Evolutionary conservation across 35 echinoderm and acorn worm species (phyloP).

Genomic region (Patiria miniata): DNA sequence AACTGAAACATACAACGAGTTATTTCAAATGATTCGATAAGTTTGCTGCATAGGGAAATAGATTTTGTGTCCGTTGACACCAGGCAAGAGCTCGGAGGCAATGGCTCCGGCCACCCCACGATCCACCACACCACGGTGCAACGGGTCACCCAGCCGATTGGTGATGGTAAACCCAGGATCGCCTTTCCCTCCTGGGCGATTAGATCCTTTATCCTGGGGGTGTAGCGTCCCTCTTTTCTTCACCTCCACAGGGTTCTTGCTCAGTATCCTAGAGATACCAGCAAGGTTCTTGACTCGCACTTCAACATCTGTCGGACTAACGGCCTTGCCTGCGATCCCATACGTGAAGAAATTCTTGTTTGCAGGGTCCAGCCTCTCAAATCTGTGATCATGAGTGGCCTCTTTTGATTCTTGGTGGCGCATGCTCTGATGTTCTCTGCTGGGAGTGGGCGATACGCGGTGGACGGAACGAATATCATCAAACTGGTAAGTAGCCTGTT

Average conservation of each 20-base stretch:
- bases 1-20: not conserved
- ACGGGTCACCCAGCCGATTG: slow-evolving; percentile 45
- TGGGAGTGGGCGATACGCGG: not conserved
- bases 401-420: slow-evolving; percentile 10
- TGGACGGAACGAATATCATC: not conserved
- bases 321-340: slow-evolving; percentile 10
- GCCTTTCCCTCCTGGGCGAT: not conserved
- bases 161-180: slow-evolving; percentile 1
- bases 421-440: slow-evolving; percentile 4
- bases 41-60: slow-evolving; percentile 63
- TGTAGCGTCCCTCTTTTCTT: slow-evolving; percentile 24
- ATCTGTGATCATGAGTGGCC: not conserved
- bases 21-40: slow-evolving; percentile 6
- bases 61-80: slow-evolving; percentile 77
- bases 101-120: slow-evolving; percentile 76
- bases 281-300: slow-evolving; percentile 12
- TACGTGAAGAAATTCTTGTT: slow-evolving; percentile 11
- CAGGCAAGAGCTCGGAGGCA: slow-evolving; percentile 78
- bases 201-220: slow-evolving; percentile 27
- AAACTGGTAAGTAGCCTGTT: not conserved
- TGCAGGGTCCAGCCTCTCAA: not conserved
- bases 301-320: slow-evolving; percentile 32
- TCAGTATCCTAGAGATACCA: slow-evolving; percentile 46
- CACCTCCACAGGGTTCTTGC: slow-evolving; percentile 33
- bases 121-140: slow-evolving; percentile 82